Evolutionary conservation across 1,140 invertebrate species (phyloP), one percentile per base, ranked within the genome.

Genomic region (Callitettix versicolor): DNA sequence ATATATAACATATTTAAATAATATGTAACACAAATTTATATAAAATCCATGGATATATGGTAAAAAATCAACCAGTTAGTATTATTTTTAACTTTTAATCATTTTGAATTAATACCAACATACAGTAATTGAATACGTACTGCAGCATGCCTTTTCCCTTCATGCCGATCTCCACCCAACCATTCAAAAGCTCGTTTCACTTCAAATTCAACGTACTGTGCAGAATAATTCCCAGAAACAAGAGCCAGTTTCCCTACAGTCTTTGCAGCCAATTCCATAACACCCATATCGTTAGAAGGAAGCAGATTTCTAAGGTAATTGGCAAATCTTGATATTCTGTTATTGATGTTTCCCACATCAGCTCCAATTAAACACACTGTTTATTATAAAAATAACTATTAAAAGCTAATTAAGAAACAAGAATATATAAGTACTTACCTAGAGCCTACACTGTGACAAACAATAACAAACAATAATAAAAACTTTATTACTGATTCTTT

Each of bases 141-240:
- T 1, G 92, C 91, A 7, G 92, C 91, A 68, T 94, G 90, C 55
- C 91, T 76, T 67, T 89, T 87, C 1, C 86, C 80, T 72, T 97
- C 94, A 68, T 92, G 81, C 61, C 91, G 76, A 61, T 96, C 92
- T 30, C 83, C 87, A 48, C 81, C 80, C 0, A 97, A 72, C 90
- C 90, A 95, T 68, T 97, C 94, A 66, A 97, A 91, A 6, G 93
- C 90, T 62, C 88, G 76, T 69, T 93, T 94, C 0, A 96, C 91
- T 73, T 97, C 92, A 76, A 95, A 95, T 64, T 96, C 92, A 1
- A 97, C 92, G 71, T 95, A 96, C 64, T 95, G 90, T 0, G 91
- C 89, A 44, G 92, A 87, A 68, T 92, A 92, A 0, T 91, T 91
- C 14, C 92, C 94, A 17, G 91, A 94, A 6, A 91, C 87, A 12